These are phyloP conservation scores for Melipona quadrifasciata DNA, from an alignment of 1,140 invertebrate species.

Conservation along the genomic window DNA sequence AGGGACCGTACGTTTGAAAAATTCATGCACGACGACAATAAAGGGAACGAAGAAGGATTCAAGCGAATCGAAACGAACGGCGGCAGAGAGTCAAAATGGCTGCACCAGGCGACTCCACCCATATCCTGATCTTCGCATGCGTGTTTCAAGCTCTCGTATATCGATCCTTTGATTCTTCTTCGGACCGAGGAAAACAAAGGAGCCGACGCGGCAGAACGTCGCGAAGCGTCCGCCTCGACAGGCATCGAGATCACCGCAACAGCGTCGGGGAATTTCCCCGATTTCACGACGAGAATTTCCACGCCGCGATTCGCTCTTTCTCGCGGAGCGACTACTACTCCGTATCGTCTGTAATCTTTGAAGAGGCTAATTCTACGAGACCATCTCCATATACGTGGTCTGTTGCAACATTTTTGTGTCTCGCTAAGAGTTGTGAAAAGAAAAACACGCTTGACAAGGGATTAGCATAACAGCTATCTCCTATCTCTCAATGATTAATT, in stretches of 20 bases:
- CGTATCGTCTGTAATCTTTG: not conserved
- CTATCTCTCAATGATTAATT: too few species aligned
- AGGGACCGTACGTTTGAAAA: not conserved
- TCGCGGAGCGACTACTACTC: too few species aligned
- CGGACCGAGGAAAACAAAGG: not conserved
- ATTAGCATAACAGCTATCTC: too few species aligned
- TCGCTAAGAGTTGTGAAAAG: not conserved
- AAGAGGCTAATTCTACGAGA: not conserved
- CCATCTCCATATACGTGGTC: not conserved
- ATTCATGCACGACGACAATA: not conserved
- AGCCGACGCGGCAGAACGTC: not conserved
- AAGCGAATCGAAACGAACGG: conserved; percentile 31
- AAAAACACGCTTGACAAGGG: too few species aligned
- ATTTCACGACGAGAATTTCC: conserved; percentile 7
- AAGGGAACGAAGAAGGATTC: not conserved
- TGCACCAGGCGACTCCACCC: conserved; percentile 63
- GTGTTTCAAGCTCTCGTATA: conserved; percentile 53
- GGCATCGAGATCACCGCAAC: conserved; percentile 59
- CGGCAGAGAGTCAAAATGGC: conserved; percentile 57
- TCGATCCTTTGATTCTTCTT: conserved; percentile 58
- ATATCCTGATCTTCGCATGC: conserved; percentile 65
- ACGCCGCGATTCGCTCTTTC: not conserved
- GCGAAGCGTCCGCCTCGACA: conserved; percentile 26
- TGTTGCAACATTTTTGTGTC: not conserved
- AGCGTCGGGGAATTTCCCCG: conserved; percentile 6